Evolutionary conservation across 2,797 vertebrate genomes (phyloP).

Genomic region (Sandelia bainsii): DNA sequence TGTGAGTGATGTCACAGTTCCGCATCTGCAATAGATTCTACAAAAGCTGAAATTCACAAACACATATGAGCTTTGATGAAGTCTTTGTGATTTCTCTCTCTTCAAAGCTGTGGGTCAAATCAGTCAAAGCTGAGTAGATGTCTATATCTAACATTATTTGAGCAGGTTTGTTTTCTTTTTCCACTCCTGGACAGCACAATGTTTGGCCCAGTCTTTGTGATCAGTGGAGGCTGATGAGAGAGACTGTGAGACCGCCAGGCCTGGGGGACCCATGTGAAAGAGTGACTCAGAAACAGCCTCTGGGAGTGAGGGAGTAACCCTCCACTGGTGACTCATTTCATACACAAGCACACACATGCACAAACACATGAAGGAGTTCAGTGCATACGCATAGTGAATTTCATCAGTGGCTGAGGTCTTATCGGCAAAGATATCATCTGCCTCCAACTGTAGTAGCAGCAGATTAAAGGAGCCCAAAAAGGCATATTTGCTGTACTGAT

Average conservation of each 20-base stretch:
- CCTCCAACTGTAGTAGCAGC: conserved; percentile 51
- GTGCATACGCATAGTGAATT: conserved; percentile 42
- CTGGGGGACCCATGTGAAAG: conserved; percentile 50
- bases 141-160: conserved; percentile 47
- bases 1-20: conserved; percentile 25
- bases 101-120: conserved; percentile 17
- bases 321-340: conserved; percentile 65
- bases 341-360: conserved; percentile 35
- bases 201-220: conserved; percentile 34
- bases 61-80: conserved; percentile 25
- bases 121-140: conserved; percentile 40
- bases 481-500: conserved; percentile 65
- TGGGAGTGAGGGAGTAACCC: conserved; percentile 51
- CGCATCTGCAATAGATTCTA: conserved; percentile 27
- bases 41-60: conserved; percentile 42
- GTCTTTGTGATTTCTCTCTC: conserved; percentile 34
- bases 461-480: conserved; percentile 74
- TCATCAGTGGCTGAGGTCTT: conserved; percentile 45
- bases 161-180: conserved; percentile 32
- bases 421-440: conserved; percentile 62
- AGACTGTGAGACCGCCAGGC: conserved; percentile 23
- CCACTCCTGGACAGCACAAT: conserved; percentile 56
- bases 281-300: conserved; percentile 62
- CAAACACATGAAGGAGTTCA: conserved; percentile 40
- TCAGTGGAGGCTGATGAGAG: conserved; percentile 47